A percentile compares a stretch with the other conserved stretches of the same genome.
These are phyloP conservation scores for Coecobrya sp. DNA, from an alignment of 2,888 invertebrate genomes.

Conservation along the genomic window DNA sequence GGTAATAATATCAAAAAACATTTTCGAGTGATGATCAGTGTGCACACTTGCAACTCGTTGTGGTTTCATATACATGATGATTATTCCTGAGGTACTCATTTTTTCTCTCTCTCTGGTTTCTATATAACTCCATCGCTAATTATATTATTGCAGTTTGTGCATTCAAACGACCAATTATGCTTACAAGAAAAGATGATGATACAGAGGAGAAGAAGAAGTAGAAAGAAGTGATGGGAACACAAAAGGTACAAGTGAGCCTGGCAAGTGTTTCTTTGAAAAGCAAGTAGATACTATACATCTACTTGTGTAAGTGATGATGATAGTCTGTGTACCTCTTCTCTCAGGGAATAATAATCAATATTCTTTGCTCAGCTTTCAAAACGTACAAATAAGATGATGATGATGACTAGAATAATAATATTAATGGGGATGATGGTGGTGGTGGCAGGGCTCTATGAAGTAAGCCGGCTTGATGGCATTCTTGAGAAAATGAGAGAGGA, in stretches of 20 bases:
- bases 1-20: neutral
- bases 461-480: constrained; percentile 53
- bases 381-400: constrained; percentile 6
- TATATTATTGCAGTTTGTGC: constrained; percentile 59
- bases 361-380: constrained; percentile 34
- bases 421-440: neutral
- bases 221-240: constrained; percentile 10
- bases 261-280: constrained; percentile 10
- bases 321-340: constrained; percentile 13
- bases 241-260: constrained; percentile 36
- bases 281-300: neutral
- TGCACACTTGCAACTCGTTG: neutral
- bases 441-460: constrained; percentile 53
- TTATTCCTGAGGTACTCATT: neutral
- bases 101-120: neutral
- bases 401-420: constrained; percentile 30
- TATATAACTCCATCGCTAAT: constrained; percentile 39
- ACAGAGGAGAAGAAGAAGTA: too few species aligned
- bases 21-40: neutral
- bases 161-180: constrained; percentile 37
- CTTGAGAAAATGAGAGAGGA: constrained; percentile 76
- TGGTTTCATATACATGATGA: neutral
- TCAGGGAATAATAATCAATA: constrained; percentile 29
- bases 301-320: constrained; percentile 22
- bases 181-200: constrained; percentile 21